Base-by-base conservation (phyloP, 2,113 vertebrate species). In the Muntiacus muntjak region DNA sequence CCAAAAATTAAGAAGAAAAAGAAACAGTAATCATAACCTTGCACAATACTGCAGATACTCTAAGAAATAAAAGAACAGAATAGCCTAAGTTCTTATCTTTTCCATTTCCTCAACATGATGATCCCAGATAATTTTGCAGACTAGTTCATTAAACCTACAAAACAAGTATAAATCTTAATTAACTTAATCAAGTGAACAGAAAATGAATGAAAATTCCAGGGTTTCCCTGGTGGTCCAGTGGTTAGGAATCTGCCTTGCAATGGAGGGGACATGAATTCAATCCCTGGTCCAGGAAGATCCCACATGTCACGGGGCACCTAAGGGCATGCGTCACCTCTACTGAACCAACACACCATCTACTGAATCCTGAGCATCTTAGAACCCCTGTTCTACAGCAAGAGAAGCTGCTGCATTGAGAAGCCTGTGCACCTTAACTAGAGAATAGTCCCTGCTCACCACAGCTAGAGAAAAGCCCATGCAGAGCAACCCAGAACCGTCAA, bases 81-180 rank as follows among this genome's bases (percentile, higher is more conserved):
- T 74, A 81, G 8, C 13, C 13, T 85, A n/a, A 16, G 25, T 89
- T 96, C 50, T 85, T 19, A n/a, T 40, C 3, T 12, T 78, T 91
- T 84, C 1, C 1, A 16, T 2, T 94, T 95, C 43, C 30, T 94
- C 33, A 92, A 13, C 47, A n/a, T 30, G 21, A 60, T 55, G 2
- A 14, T 40, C 4, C 67, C 47, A 57, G 50, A 50, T 93, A 64
- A 93, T 92, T 89, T 52, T 71, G 19, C 4, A 55, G 1, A 78
- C 62, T 26, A 47, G 8, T 82, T 93, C 12, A 40, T 62, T 58
- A 71, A 81, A 89, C 11, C 43, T 57, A 71, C 28, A 67, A 25
- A 90, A 89, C 15, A 45, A 89, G 23, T 97, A 16, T 36, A 96
- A 8, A 58, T 92, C 40, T 87, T 92, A 87, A 52, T 54, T 6